Base-by-base conservation (phyloP, 2,113 vertebrate genomes). In the Eclectus roratus region DNA sequence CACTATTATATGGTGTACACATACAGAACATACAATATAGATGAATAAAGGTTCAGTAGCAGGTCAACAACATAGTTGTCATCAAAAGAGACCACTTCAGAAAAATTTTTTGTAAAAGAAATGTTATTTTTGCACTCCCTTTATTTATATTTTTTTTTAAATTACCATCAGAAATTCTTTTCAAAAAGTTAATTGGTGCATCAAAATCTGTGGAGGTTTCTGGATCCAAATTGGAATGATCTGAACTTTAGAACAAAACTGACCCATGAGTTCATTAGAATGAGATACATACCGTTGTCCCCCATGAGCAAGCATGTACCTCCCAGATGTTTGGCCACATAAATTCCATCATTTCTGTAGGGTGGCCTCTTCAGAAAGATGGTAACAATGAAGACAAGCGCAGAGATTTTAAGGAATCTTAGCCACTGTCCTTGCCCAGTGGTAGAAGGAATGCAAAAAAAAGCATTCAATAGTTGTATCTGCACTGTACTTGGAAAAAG, bases 381-480 rank as follows among this genome's bases (percentile, higher is more conserved):
- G 5, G 6, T 21, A 58, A 13, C 17, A 58, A 16, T 53, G 27
- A 65, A 47, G 84, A 58, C 11, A 74, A 65, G 35, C 33, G 18
- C 44, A 91, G 71, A 82, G 41, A 83, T 73, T 79, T 88, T 85
- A 80, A 93, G 41, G 33, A 72, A 56, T 85, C 24, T 65, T 76
- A 91, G 58, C 8, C 10, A 61, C 31, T 88, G 24, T 23, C 41
- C 21, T 91, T 80, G 20, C 6, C 19, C 29, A 72, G 15, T 5
- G 46, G 17, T 39, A 85, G n/a, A 79, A 88, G 6, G 29, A 76
- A 69, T 13, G 6, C 5, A 79, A 56, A 78, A 65, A 56, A 69
- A 58, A 6, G 11, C 1, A 2, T 91, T 78, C 21, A 78, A 43
- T 52, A 69, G 10, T 35, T 49, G 13, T 46, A 52, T 46, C n/a